Evolutionary conservation across 2,113 vertebrate genomes (phyloP).

Genomic region (Agapornis roseicollis): DNA sequence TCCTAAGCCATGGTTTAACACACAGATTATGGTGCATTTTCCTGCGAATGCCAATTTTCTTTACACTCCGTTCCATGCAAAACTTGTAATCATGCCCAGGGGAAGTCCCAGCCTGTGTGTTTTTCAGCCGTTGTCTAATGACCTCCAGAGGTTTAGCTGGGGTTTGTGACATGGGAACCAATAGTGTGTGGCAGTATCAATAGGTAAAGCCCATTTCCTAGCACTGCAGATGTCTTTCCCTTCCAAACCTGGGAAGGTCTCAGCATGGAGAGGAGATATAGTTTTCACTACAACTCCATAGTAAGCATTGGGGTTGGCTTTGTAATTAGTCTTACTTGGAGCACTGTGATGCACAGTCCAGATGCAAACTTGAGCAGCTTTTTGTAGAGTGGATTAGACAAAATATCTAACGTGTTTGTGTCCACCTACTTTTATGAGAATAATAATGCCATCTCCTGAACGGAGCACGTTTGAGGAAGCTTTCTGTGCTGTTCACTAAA

Average conservation of each 20-base stretch:
- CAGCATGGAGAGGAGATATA: neutral
- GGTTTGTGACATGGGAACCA: neutral
- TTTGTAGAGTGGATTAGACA: neutral
- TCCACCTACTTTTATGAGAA: neutral
- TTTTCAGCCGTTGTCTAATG: neutral
- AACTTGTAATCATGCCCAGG: neutral
- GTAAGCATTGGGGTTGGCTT: neutral
- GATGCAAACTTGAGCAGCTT: neutral
- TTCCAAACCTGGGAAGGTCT: neutral
- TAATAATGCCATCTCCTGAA: neutral
- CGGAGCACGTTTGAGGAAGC: neutral
- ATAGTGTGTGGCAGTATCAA: neutral
- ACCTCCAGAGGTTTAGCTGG: neutral
- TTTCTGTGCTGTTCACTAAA: neutral
- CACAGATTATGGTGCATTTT: accelerated
- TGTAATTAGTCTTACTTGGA: neutral
- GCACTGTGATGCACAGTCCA: too few species aligned
- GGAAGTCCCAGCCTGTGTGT: neutral
- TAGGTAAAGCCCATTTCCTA: neutral
- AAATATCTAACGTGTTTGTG: neutral
- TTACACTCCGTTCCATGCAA: neutral
- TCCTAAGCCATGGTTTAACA: neutral
- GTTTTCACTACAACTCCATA: neutral
- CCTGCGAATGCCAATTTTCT: neutral
- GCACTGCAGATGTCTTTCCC: neutral